These are phyloP conservation scores for Vimba vimba DNA, from an alignment of 2,113 vertebrate species.

Conservation along the genomic window DNA sequence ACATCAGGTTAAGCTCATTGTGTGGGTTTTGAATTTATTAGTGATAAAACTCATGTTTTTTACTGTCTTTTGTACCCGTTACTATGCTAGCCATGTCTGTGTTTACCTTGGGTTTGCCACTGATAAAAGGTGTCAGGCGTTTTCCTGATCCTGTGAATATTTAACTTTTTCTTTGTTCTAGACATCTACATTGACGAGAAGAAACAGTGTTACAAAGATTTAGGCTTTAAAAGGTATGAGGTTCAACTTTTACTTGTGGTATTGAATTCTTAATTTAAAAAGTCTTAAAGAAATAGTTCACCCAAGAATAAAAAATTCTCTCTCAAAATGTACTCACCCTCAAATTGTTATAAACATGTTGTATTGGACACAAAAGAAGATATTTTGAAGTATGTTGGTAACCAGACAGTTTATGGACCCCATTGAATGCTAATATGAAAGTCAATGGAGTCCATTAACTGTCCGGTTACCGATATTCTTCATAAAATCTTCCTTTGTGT, in stretches of 20 bases:
- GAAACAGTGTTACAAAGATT: conserved; percentile 81
- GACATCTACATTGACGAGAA: conserved; percentile 82
- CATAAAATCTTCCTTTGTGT: too few relatives aligned
- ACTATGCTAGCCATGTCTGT: conserved; percentile 35
- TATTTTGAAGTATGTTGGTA: too few relatives aligned
- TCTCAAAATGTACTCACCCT: too few relatives aligned
- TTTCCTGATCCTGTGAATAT: background rate
- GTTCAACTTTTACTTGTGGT: background rate
- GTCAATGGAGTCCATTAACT: too few relatives aligned
- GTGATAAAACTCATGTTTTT: background rate
- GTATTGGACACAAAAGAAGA: too few relatives aligned
- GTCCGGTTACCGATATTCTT: too few relatives aligned
- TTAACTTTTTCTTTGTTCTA: conserved; percentile 52
- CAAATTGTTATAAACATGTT: too few relatives aligned
- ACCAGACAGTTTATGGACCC: too few relatives aligned
- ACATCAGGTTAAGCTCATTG: conserved; percentile 1
- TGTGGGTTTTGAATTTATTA: background rate
- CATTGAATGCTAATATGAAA: too few relatives aligned
- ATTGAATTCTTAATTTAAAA: too few relatives aligned
- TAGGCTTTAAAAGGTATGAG: conserved; percentile 81
- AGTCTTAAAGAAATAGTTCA: too few relatives aligned
- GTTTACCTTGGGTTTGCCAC: conserved; percentile 33
- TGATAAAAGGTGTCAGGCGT: background rate
- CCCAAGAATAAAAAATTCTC: too few relatives aligned
- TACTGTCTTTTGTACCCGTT: background rate